Percentiles rank a stretch among this genome's conserved stretches.
Evolutionary conservation across 1,140 invertebrate species (phyloP).

Genomic region (Helicorthomorpha holstii): DNA sequence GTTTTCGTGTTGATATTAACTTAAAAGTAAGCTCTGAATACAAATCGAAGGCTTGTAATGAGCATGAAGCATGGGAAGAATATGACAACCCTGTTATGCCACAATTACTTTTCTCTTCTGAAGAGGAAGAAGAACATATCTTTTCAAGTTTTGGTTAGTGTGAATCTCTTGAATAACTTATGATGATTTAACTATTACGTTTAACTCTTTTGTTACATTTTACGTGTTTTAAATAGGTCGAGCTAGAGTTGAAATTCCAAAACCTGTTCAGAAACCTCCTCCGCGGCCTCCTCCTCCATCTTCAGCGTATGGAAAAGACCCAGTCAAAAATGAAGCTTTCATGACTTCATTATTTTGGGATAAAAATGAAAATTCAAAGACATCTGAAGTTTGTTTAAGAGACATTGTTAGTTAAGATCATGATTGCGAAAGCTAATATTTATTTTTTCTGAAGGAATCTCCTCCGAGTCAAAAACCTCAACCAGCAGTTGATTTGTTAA

Average conservation of each 20-base stretch:
- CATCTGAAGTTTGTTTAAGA: not conserved
- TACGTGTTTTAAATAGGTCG: too few species aligned
- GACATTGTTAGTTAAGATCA: not conserved
- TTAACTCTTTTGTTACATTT: too few species aligned
- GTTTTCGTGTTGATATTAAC: conserved; percentile 51
- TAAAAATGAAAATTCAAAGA: not conserved
- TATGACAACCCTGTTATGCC: conserved; percentile 28
- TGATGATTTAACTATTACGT: too few species aligned
- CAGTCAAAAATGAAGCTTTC: not conserved
- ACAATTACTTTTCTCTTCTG: conserved; percentile 52
- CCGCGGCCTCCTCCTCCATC: conserved; percentile 1
- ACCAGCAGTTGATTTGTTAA: conserved; percentile 30
- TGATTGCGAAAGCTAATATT: conserved; percentile 2
- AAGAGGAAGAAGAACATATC: conserved; percentile 64
- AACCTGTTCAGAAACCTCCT: too few species aligned
- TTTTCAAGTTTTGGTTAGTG: conserved; percentile 52
- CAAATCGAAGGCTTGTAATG: conserved; percentile 28
- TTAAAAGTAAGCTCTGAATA: conserved; percentile 53
- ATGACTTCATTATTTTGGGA: conserved; percentile 4
- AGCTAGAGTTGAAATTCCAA: too few species aligned
- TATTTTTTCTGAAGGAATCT: conserved; percentile 7
- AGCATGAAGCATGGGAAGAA: conserved; percentile 50
- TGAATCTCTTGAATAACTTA: too few species aligned
- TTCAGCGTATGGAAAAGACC: not conserved
- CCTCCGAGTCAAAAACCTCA: not conserved